Evolutionary conservation across 2,113 vertebrate species (phyloP).

Genomic region (Brachyhypopomus gauderio): DNA sequence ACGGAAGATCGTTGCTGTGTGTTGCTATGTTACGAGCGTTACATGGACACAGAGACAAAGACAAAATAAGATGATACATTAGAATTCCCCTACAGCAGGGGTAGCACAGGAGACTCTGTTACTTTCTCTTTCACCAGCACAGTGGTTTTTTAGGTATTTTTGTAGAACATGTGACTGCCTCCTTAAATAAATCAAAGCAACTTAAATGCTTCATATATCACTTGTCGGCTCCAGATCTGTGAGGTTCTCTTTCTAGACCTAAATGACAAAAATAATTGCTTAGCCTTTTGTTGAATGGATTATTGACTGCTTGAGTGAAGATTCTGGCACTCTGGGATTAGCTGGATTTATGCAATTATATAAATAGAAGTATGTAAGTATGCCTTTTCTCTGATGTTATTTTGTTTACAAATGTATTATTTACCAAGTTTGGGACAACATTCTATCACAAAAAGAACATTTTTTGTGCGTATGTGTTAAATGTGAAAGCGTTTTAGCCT

Average conservation of each 20-base stretch:
- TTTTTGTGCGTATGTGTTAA: too few relatives aligned
- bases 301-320: background rate
- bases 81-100: slow-evolving; percentile 19
- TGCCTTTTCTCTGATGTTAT: background rate
- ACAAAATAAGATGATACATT: background rate
- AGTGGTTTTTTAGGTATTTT: background rate
- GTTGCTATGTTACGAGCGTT: background rate
- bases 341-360: background rate
- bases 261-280: too few relatives aligned
- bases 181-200: background rate
- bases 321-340: background rate
- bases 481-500: too few relatives aligned
- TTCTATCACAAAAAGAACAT: too few relatives aligned
- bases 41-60: background rate
- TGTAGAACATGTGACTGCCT: background rate
- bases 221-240: too few relatives aligned
- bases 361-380: background rate
- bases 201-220: background rate
- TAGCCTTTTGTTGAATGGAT: background rate
- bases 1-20: background rate
- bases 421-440: too few relatives aligned
- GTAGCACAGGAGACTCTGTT: background rate
- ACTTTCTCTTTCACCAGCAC: slow-evolving; percentile 4
- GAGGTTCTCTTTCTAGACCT: too few relatives aligned
- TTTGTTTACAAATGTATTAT: too few relatives aligned